phyloP scores from a whole-genome alignment of 2,888 invertebrate genomes.

The Chorisops tibialis region DNA sequence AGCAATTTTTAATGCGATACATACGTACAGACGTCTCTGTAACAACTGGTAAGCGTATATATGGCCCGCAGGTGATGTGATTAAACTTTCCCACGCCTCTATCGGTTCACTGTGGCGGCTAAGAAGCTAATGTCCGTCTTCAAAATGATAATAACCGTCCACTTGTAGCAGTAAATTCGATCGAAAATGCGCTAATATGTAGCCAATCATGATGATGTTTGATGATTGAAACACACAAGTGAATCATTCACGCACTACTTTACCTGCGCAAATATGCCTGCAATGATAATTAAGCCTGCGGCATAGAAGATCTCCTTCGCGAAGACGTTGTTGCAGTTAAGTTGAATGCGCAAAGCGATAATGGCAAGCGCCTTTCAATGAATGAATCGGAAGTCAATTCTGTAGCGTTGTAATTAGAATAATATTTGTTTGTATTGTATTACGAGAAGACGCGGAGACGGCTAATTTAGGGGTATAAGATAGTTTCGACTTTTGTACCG shows the following conservation, averaged over 20 bases:
- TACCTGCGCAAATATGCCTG: slow-evolving; percentile 25
- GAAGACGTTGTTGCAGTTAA: background rate
- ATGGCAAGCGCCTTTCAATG: no score
- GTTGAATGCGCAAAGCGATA: no score
- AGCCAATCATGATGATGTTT: slow-evolving; percentile 24
- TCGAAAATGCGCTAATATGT: slow-evolving; percentile 25
- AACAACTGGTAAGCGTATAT: background rate
- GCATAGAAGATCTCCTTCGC: slow-evolving; percentile 11
- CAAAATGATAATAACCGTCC: slow-evolving; percentile 16
- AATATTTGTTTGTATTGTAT: no score
- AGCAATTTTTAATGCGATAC: background rate
- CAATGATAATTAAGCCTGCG: slow-evolving; percentile 17
- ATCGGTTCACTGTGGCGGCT: slow-evolving; percentile 1
- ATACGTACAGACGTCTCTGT: slow-evolving; percentile 7
- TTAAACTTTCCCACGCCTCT: slow-evolving; percentile 25
- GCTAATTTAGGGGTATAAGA: no score
- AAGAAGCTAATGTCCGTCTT: no score
- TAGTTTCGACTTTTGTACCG: no score
- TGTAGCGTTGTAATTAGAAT: no score
- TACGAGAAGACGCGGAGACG: no score
- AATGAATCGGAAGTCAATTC: no score
- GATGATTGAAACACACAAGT: no score
- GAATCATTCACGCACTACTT: slow-evolving; percentile 23
- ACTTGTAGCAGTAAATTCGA: slow-evolving; percentile 23
- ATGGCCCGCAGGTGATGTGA: slow-evolving; percentile 11